Conservation (phyloP, 2,797 vertebrate genomes). For the Mus caroli region DNA sequence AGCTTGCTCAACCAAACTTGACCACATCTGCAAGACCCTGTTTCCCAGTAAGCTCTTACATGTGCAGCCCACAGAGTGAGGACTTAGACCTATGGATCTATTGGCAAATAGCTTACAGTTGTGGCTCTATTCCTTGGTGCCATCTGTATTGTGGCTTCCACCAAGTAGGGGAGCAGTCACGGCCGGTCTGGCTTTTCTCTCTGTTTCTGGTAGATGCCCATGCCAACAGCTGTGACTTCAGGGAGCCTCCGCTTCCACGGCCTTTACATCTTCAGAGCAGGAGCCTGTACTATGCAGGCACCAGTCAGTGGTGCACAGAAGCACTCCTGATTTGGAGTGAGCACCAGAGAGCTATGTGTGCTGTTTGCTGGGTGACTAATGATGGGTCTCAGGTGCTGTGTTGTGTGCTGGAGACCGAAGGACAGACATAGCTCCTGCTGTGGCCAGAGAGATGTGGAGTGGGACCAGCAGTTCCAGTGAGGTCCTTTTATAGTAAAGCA, state of each 20-base stretch:
- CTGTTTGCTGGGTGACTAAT: accelerated
- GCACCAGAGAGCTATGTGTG: accelerated
- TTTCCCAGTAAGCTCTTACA: neutral
- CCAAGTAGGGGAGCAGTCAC: neutral
- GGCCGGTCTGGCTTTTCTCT: accelerated
- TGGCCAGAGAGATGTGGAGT: neutral
- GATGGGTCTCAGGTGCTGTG: no score
- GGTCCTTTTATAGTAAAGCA: accelerated
- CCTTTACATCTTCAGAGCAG: neutral
- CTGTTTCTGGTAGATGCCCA: neutral
- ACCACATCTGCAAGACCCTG: neutral
- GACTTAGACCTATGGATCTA: accelerated
- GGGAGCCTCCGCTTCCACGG: accelerated
- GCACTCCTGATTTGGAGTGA: neutral
- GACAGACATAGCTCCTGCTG: neutral
- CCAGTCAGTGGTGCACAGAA: accelerated
- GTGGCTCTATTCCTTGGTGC: accelerated
- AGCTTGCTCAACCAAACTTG: neutral
- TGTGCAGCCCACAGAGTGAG: neutral
- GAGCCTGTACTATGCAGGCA: accelerated
- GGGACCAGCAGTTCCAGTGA: neutral
- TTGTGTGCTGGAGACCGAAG: accelerated
- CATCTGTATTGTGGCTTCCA: accelerated
- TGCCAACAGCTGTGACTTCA: neutral
- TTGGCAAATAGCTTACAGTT: accelerated